Evolutionary conservation across 92 coral and sea anemone species (phyloP).

Genomic region (Epizoanthus stellaris): DNA sequence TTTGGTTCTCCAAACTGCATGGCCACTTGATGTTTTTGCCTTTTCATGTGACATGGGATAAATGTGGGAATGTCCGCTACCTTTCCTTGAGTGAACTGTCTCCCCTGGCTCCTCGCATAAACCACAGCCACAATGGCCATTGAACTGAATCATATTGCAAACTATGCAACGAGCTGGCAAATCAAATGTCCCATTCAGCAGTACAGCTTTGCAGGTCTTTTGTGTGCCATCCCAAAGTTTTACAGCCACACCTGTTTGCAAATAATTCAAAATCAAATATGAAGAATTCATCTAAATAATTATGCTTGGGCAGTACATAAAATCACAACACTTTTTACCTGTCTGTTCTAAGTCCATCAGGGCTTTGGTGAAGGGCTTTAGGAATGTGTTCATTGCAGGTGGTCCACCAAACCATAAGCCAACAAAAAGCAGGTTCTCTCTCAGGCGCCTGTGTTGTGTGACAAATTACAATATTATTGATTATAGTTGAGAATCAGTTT

Average conservation of each 20-base stretch:
- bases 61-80: conserved; percentile 55
- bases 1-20: conserved; percentile 48
- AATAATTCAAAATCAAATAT: neutral
- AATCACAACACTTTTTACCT: neutral
- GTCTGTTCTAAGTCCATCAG: neutral
- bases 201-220: conserved; percentile 38
- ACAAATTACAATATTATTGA: neutral
- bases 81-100: conserved; percentile 49
- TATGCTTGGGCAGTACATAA: too few species aligned
- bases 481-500: neutral
- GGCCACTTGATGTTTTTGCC: conserved; percentile 46
- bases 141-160: conserved; percentile 47
- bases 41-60: conserved; percentile 54
- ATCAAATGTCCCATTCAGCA: conserved; percentile 53
- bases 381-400: conserved; percentile 52
- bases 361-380: conserved; percentile 43
- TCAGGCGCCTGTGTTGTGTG: conserved; percentile 19
- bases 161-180: conserved; percentile 53
- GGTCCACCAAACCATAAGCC: conserved; percentile 56
- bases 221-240: conserved; percentile 27
- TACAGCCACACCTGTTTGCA: conserved; percentile 38
- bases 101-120: conserved; percentile 61
- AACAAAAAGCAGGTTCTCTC: conserved; percentile 47
- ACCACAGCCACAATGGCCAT: conserved; percentile 63
- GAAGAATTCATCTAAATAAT: too few species aligned